A percentile compares a stretch with the other conserved stretches of the same genome.
phyloP scores from a whole-genome alignment of 2,113 vertebrate genomes.

The Natator depressus region DNA sequence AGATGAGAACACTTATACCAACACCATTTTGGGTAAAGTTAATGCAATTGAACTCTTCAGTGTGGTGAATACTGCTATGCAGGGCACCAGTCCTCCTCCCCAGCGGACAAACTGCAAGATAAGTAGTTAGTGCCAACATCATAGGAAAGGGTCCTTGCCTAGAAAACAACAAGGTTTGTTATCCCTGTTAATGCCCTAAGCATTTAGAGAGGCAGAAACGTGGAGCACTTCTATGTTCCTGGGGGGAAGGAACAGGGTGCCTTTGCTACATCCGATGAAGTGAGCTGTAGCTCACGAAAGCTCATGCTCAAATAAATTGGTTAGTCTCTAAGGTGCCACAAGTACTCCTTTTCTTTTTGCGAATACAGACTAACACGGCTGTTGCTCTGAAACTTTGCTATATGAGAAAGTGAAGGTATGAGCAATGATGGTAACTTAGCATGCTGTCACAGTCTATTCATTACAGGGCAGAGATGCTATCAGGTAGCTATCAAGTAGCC shows the following conservation, averaged over 20 bases:
- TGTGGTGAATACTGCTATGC: not conserved
- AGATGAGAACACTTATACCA: constrained; percentile 4
- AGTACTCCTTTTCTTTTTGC: too few relatives aligned
- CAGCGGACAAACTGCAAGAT: not conserved
- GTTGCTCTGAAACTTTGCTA: too few relatives aligned
- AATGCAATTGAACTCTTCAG: not conserved
- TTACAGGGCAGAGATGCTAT: not conserved
- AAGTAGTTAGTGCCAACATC: not conserved
- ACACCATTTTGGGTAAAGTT: not conserved
- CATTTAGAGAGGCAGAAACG: not conserved
- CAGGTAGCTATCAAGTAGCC: not conserved
- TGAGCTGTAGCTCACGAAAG: too few relatives aligned
- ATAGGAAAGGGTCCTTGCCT: not conserved
- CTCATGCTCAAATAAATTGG: too few relatives aligned
- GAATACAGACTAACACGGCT: too few relatives aligned
- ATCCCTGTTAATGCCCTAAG: not conserved
- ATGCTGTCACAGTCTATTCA: accelerated
- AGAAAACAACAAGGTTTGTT: not conserved
- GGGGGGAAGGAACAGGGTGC: not conserved
- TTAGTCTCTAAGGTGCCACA: too few relatives aligned
- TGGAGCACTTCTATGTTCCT: not conserved
- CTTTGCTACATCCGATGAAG: too few relatives aligned
- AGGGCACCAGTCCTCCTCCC: not conserved
- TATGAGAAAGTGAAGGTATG: not conserved
- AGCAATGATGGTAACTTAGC: accelerated